Evolutionary conservation across 1,140 invertebrate genomes (phyloP), one percentile per base, ranked within the genome.

Genomic region (Drosophila suzukii): DNA sequence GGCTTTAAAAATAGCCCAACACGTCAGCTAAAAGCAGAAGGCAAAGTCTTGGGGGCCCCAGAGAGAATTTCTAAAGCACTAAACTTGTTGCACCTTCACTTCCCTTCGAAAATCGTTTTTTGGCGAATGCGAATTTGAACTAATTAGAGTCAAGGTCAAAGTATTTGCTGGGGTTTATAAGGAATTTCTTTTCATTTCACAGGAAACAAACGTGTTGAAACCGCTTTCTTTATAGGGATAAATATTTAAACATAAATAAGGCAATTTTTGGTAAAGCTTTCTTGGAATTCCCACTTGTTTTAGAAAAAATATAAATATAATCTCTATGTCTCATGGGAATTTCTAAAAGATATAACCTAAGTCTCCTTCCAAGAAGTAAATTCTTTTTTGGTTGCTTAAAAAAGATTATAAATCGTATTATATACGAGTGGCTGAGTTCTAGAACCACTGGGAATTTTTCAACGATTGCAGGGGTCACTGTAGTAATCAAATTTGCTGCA

Each of bases 1-100:
- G 68, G 67, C 72, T 75, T 86, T 86, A 86, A 81, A 90, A 90
- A 90, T 90, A 90, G 68, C 79, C 44, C 79, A 90, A 90, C 86
- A 86, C 86, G 86, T 86, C 81, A 90, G 83, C 82, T 66, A 63
- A 62, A 74, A 49, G 50, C 60, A 70, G 49, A 58, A 82, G 59
- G 65, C 61, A 76, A 84, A 74, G 74, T 75, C 67, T 78, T 50
- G 51, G 50, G 56, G 50, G 32, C 56, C 51, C 50, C 55, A 32
- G 50, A 41, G 58, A 32, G 50, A 41, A 38, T 76, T 59, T 71
- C 49, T 75, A 60, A 15, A 43, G 38, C 55, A 50, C 66, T 81
- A 57, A 56, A 68, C 54, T 60, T 76, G 58, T 79, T 71, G 67
- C 60, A 50, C 60, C 46, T 43, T 32, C 54, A 30, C 12, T 36